phyloP scores from a whole-genome alignment of 2,888 invertebrate genomes.

The Orthonychiurus folsomi region DNA sequence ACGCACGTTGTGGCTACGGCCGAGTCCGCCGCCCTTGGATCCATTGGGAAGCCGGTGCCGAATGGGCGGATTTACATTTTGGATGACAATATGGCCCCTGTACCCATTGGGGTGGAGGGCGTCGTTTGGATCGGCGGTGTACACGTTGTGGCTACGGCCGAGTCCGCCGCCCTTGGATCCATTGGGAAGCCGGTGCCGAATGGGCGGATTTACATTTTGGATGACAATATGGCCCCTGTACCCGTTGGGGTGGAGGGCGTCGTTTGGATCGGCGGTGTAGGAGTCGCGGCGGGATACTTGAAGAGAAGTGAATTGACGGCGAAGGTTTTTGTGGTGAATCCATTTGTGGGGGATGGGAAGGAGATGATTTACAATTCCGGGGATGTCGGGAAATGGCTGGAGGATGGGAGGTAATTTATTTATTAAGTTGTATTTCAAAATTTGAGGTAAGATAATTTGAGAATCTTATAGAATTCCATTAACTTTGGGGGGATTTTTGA shows the following conservation, averaged over 20 bases:
- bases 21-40: neutral
- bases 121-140: conserved; percentile 48
- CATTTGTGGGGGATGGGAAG: neutral
- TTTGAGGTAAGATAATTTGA: too few relatives aligned
- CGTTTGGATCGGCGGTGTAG: conserved; percentile 67
- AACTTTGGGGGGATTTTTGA: too few relatives aligned
- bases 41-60: conserved; percentile 52
- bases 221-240: conserved; percentile 62
- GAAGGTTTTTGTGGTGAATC: conserved; percentile 8
- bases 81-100: conserved; percentile 62
- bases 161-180: neutral
- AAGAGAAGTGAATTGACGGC: conserved; percentile 10
- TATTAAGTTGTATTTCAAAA: too few relatives aligned
- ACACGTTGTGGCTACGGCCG: neutral
- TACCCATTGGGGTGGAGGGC: conserved; percentile 63
- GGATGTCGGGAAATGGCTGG: conserved; percentile 13
- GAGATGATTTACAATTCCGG: conserved; percentile 15
- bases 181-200: conserved; percentile 58
- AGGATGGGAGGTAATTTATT: too few relatives aligned
- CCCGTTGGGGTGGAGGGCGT: conserved; percentile 44
- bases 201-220: conserved; percentile 67
- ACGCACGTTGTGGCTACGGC: conserved; percentile 2
- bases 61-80: conserved; percentile 73
- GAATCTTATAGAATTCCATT: too few relatives aligned
- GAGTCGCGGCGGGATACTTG: conserved; percentile 72